Base-by-base conservation (phyloP, 2,797 vertebrate genomes). In the Gymnothorax reevesii region DNA sequence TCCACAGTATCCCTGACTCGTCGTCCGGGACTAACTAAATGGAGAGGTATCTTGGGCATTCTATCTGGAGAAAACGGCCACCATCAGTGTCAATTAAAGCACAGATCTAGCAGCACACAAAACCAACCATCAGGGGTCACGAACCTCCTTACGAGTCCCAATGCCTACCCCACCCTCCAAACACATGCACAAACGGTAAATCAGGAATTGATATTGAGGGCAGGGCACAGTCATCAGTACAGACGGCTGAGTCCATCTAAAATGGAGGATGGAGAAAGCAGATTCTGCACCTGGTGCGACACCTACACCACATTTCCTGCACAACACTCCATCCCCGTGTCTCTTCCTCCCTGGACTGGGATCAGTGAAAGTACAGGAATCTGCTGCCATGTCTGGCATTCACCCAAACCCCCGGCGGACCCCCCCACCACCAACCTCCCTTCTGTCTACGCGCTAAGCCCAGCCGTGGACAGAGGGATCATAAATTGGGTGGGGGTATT, bases 341-440 rank as follows among this genome's bases (percentile, higher is more conserved):
- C 33, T 55, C 75, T 79, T 55, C 52, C 17, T 55, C 17, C 54
- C 75, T 54, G 49, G 15, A 79, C 17, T 2, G 9, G 8, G 17
- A 52, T 55, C 75, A 7, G 17, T 79, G 49, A 79, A 54, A 17
- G n/a, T 54, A 79, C 75, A 79, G 75, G 75, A 79, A 79, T 79
- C 75, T 54, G 49, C 75, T 79, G 75, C 33, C 75, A 79, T 52
- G 75, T 52, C 75, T 2, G 75, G 75, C 49, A 79, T n/a, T 49
- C 75, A 54, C 42, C 75, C 75, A 79, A 55, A 79, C 49, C 9
- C 20, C 42, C 49, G 0, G 75, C 9, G 10, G 75, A 49, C 49
- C 17, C 49, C 75, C 33, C 13, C 13, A 3, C 66, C 8, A 17
- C 12, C 62, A 20, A 2, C 71, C 71, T 25, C 69, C n/a, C 25